Conservation (phyloP, 92 coral and sea anemone genomes). For the Diadumene lineata region DNA sequence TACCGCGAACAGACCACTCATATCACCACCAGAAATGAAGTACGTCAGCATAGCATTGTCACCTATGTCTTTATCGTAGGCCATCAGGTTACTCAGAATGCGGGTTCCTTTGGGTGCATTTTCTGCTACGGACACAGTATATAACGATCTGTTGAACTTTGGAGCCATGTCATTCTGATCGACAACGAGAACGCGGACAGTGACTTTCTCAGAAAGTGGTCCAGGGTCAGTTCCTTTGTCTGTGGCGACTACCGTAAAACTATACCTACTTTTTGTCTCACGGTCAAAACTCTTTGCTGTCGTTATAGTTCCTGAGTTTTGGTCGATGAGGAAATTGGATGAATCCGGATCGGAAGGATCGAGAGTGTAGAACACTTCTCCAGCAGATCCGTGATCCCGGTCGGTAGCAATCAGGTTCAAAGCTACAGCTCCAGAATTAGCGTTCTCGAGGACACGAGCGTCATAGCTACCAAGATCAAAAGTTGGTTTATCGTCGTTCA, state of each 20-base stretch:
- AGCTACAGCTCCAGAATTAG: constrained; percentile 40
- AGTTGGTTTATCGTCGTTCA: constrained; percentile 86
- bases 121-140: constrained; percentile 60
- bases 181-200: constrained; percentile 62
- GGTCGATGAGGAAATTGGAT: constrained; percentile 29
- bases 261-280: constrained; percentile 45
- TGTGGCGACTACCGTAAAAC: constrained; percentile 43
- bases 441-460: constrained; percentile 89
- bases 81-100: constrained; percentile 43
- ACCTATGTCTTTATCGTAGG: constrained; percentile 79
- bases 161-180: constrained; percentile 90
- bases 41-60: constrained; percentile 80
- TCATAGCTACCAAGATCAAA: constrained; percentile 76
- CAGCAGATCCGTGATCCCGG: constrained; percentile 59
- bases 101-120: constrained; percentile 59
- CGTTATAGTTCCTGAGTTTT: constrained; percentile 43
- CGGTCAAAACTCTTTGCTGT: constrained; percentile 65
- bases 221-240: constrained; percentile 56
- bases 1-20: constrained; percentile 62
- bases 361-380: constrained; percentile 46
- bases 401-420: constrained; percentile 85
- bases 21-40: constrained; percentile 80
- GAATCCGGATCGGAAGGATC: neutral
- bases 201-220: constrained; percentile 23
- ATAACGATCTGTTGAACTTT: constrained; percentile 45